Evolutionary conservation across 2,113 vertebrate genomes (phyloP).

Genomic region (Hippocampus abdominalis): DNA sequence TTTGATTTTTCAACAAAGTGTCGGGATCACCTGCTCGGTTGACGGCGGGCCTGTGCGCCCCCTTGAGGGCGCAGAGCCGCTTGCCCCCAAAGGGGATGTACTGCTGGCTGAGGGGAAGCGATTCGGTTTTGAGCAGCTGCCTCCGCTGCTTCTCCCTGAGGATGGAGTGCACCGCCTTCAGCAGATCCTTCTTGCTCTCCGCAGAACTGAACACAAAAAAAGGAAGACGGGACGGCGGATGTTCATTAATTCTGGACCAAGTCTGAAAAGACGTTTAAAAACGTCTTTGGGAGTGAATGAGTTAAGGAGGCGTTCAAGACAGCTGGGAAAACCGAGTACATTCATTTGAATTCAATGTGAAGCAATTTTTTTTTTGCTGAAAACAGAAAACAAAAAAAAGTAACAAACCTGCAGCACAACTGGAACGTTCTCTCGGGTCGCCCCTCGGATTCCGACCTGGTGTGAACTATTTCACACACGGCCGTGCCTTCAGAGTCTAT

Average conservation of each 20-base stretch:
- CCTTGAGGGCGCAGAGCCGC: slow-evolving; percentile 89
- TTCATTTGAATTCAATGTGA: no score
- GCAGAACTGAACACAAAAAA: slow-evolving; percentile 74
- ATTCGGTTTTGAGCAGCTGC: slow-evolving; percentile 92
- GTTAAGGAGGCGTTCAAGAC: no score
- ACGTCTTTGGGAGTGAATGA: no score
- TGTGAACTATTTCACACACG: slow-evolving; percentile 90
- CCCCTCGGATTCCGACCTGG: slow-evolving; percentile 92
- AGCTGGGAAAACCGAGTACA: no score
- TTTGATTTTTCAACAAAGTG: background rate
- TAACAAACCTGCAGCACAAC: slow-evolving; percentile 86
- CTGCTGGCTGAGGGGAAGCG: slow-evolving; percentile 86
- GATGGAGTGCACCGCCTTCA: slow-evolving; percentile 89
- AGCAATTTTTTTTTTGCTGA: no score
- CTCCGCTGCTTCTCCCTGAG: slow-evolving; percentile 91
- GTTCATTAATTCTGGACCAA: no score
- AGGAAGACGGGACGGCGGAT: background rate
- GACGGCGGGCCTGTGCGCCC: slow-evolving; percentile 78
- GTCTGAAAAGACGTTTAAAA: no score
- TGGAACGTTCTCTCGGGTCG: slow-evolving; percentile 93
- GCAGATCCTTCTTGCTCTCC: slow-evolving; percentile 90
- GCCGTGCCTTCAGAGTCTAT: slow-evolving; percentile 84
- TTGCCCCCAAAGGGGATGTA: slow-evolving; percentile 96
- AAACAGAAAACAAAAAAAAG: no score
- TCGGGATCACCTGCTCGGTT: slow-evolving; percentile 85